Percentiles rank a stretch among this genome's conserved stretches.
phyloP scores from a whole-genome alignment of 2,113 vertebrate species.

The Eolophus roseicapilla region DNA sequence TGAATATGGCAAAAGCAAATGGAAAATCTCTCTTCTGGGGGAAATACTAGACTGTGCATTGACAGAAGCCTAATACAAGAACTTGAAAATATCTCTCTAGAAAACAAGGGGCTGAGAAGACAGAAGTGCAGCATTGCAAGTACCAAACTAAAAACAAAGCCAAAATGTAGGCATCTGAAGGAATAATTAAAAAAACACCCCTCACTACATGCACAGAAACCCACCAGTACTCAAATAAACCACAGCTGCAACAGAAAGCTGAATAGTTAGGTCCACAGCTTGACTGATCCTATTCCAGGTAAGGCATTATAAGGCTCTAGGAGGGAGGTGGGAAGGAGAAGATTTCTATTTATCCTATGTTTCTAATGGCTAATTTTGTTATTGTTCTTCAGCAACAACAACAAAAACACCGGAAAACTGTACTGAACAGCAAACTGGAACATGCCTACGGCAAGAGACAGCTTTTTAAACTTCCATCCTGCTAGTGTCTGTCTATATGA shows the following conservation, averaged over 20 bases:
- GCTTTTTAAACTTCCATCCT: conserved; percentile 37
- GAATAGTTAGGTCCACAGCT: background rate
- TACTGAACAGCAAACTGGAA: conserved; percentile 25
- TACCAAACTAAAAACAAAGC: background rate
- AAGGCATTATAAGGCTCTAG: background rate
- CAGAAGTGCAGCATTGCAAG: background rate
- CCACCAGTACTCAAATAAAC: background rate
- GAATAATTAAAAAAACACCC: background rate
- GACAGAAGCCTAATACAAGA: background rate
- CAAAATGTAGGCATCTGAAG: background rate
- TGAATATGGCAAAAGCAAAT: background rate
- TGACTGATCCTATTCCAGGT: background rate
- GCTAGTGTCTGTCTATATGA: conserved; percentile 5
- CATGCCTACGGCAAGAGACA: background rate
- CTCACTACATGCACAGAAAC: background rate
- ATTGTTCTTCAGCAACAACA: background rate
- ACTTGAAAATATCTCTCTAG: background rate
- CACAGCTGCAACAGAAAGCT: background rate
- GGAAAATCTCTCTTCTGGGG: background rate
- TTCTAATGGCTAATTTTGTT: conserved; percentile 29
- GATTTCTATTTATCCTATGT: background rate
- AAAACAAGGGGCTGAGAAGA: background rate
- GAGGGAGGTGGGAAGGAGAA: background rate
- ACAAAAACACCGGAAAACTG: background rate
- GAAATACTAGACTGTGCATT: background rate